phyloP scores from a whole-genome alignment of 1,140 invertebrate genomes.

The Nylanderia fulva region DNA sequence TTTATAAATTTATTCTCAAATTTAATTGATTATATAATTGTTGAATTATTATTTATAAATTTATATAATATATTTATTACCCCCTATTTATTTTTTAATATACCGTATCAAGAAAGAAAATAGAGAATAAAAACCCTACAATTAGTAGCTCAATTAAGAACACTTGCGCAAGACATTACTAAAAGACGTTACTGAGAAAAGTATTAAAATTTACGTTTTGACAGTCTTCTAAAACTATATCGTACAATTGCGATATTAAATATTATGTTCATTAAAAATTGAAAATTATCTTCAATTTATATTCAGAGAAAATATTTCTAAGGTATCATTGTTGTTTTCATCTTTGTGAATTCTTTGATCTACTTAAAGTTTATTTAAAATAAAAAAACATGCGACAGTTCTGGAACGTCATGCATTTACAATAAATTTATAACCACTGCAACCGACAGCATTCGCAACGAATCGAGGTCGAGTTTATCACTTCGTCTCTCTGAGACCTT shows the following conservation, averaged over 20 bases:
- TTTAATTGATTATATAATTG: not conserved
- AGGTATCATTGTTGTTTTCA: conserved; percentile 1
- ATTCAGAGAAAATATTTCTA: not conserved
- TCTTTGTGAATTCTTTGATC: not conserved
- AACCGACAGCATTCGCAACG: not conserved
- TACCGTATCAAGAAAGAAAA: not conserved
- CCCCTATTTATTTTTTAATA: not conserved
- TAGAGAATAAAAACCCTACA: not conserved
- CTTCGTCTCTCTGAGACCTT: not conserved
- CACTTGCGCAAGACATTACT: conserved; percentile 1
- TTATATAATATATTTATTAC: too few species aligned
- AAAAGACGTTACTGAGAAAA: conserved; percentile 30
- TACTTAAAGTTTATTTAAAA: not conserved
- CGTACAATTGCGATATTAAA: not conserved
- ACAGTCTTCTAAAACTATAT: not conserved
- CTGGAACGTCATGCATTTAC: not conserved
- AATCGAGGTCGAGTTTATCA: conserved; percentile 40
- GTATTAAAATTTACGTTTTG: conserved; percentile 10
- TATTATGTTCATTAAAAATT: not conserved
- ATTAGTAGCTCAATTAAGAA: conserved; percentile 8
- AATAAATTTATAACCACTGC: conserved; percentile 34
- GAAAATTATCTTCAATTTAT: conserved; percentile 2
- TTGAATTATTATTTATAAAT: conserved; percentile 3
- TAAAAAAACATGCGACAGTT: not conserved
- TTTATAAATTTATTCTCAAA: not conserved